phyloP scores from a whole-genome alignment of 2,797 vertebrate species.

The Cuniculus paca region DNA sequence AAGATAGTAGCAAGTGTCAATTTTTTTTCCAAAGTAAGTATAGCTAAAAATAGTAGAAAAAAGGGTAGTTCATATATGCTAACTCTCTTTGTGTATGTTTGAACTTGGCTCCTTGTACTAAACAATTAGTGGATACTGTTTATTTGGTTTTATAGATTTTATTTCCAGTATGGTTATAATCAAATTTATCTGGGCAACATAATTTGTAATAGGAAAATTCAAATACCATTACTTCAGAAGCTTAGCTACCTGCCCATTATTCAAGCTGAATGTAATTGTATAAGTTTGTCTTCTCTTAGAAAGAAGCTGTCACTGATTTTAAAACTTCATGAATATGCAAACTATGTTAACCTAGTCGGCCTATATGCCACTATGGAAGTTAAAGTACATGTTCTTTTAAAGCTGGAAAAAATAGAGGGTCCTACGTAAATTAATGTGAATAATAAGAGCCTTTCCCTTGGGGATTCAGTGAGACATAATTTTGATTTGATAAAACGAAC shows the following conservation, averaged over 20 bases:
- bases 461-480: conserved; percentile 61
- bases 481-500: conserved; percentile 81
- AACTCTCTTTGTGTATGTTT: background rate
- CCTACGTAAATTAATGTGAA: conserved; percentile 70
- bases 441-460: conserved; percentile 53
- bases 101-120: background rate
- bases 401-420: conserved; percentile 69
- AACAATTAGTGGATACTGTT: background rate
- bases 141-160: conserved; percentile 19
- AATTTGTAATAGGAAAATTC: conserved; percentile 57
- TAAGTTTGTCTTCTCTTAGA: conserved; percentile 66
- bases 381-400: conserved; percentile 69
- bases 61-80: background rate
- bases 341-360: conserved; percentile 52
- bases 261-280: conserved; percentile 45
- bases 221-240: conserved; percentile 50
- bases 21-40: conserved; percentile 25
- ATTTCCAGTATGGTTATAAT: conserved; percentile 32
- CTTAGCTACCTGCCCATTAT: conserved; percentile 29
- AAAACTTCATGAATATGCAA: conserved; percentile 76
- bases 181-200: conserved; percentile 51
- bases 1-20: conserved; percentile 41
- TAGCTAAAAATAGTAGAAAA: background rate
- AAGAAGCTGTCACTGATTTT: conserved; percentile 66
- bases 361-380: conserved; percentile 68